Base-by-base conservation (phyloP, 2,888 invertebrate genomes). In the Tortrix viridana region DNA sequence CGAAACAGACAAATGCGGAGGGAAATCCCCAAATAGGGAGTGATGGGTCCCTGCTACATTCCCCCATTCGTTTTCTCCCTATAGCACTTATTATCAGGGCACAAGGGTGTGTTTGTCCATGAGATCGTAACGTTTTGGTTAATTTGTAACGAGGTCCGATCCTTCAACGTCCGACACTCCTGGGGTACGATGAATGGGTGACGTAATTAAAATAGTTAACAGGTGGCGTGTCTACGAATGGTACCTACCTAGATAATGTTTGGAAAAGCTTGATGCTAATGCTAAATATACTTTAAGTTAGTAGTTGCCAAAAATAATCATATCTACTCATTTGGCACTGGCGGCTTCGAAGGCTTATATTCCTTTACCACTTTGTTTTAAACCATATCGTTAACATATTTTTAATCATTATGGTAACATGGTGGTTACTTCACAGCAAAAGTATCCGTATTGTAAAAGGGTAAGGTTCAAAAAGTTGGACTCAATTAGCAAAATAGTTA, bases 171-270 rank as follows among this genome's bases (percentile, higher is more conserved):
- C 87, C 73, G 68, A 76, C 75, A 71, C 84, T 82, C 85, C 81
- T 82, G 81, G 82, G 82, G 79, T 26, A 76, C 79, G 80, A 87
- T 87, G 85, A 88, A 88, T 88, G 81, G 75, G 71, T 73, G 74
- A 77, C 80, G 82, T 86, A 88, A 87, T 88, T 88, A 88, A 85
- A 88, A 81, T 85, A 85, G 85, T 86, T 82, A 83, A 79, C 81
- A 79, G 75, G 85, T 86, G 87, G n/a, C 85, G 38, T 22, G 38
- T 23, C 50, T 14, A 12, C 12, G 32, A 7, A 16, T 7, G 9
- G 9, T 46, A 20, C 3, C 32, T 16, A 16, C n/a, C 7, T 44
- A 9, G 18, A 47, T 22, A 22, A 20, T 9, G 14, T 14, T 12
- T 47, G 22, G 18, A 52, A 46, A 32, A 47, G 32, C 4, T n/a